Conservation (phyloP, 2,797 vertebrate genomes). For the Aeoliscus strigatus region DNA sequence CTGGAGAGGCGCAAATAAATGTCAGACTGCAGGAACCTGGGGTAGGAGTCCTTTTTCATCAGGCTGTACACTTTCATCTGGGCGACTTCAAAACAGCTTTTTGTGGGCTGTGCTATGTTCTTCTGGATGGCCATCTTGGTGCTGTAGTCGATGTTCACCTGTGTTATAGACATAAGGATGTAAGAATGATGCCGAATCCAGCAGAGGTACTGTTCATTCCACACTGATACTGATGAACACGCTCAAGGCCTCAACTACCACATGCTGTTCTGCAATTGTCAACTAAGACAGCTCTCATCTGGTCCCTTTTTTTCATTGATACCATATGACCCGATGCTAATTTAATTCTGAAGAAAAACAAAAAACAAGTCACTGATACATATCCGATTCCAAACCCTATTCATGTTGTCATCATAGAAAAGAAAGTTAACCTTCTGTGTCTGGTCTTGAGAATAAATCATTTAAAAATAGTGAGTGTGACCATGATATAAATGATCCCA, state of each 20-base stretch:
- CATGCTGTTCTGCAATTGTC: background rate
- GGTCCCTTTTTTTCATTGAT: too few relatives aligned
- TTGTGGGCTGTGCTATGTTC: slow-evolving; percentile 70
- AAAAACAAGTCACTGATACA: slow-evolving; percentile 2
- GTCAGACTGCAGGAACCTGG: slow-evolving; percentile 85
- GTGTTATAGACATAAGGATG: slow-evolving; percentile 10
- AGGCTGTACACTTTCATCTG: slow-evolving; percentile 85
- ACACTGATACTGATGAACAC: too few relatives aligned
- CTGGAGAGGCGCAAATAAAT: slow-evolving; percentile 79
- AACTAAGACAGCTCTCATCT: too few relatives aligned
- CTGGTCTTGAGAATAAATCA: slow-evolving; percentile 4
- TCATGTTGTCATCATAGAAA: slow-evolving; percentile 6
- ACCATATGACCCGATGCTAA: background rate
- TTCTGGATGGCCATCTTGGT: slow-evolving; percentile 80
- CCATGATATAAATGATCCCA: background rate
- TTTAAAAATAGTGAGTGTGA: slow-evolving; percentile 4
- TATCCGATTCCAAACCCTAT: background rate
- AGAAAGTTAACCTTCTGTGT: slow-evolving; percentile 7
- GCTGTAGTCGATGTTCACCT: slow-evolving; percentile 93
- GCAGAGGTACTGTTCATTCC: too few relatives aligned
- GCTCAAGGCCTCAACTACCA: background rate
- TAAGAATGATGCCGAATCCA: too few relatives aligned
- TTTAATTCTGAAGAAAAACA: slow-evolving; percentile 7
- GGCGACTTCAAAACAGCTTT: slow-evolving; percentile 80
- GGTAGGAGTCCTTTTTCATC: slow-evolving; percentile 97